A percentile compares a stretch with the other conserved stretches of the same genome.
Conservation (phyloP, 2,113 vertebrate genomes). For the Neofelis nebulosa region DNA sequence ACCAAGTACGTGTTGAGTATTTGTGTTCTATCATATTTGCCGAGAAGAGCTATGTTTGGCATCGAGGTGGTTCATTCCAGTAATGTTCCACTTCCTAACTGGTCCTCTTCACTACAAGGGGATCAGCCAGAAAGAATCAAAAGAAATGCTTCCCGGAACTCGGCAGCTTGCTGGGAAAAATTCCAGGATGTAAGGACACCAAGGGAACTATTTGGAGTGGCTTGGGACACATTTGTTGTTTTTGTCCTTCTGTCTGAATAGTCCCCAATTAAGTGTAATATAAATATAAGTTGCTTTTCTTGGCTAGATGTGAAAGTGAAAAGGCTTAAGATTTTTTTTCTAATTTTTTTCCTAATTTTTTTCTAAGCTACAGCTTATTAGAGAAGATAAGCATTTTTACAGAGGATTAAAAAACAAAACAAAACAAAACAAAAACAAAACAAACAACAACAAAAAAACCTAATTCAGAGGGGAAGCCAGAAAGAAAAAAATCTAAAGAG, state of each 20-base stretch:
- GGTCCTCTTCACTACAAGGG: too few relatives aligned
- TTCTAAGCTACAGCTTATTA: neutral
- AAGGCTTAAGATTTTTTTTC: neutral
- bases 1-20: neutral
- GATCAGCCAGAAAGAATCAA: neutral
- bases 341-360: neutral
- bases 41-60: neutral
- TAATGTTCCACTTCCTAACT: neutral
- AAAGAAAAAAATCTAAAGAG: neutral
- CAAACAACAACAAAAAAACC: neutral
- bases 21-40: neutral
- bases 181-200: neutral
- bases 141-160: neutral
- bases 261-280: neutral
- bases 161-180: neutral
- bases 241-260: neutral
- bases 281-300: slow-evolving; percentile 6
- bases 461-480: slow-evolving; percentile 15
- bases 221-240: neutral
- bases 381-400: neutral
- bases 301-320: slow-evolving; percentile 30
- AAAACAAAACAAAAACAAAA: too few relatives aligned
- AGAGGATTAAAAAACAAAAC: neutral
- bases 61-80: neutral
- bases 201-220: neutral